A percentile compares a stretch with the other conserved stretches of the same genome.
These are phyloP conservation scores for Sturnus vulgaris DNA, from an alignment of 2,113 vertebrate genomes.

Conservation along the genomic window DNA sequence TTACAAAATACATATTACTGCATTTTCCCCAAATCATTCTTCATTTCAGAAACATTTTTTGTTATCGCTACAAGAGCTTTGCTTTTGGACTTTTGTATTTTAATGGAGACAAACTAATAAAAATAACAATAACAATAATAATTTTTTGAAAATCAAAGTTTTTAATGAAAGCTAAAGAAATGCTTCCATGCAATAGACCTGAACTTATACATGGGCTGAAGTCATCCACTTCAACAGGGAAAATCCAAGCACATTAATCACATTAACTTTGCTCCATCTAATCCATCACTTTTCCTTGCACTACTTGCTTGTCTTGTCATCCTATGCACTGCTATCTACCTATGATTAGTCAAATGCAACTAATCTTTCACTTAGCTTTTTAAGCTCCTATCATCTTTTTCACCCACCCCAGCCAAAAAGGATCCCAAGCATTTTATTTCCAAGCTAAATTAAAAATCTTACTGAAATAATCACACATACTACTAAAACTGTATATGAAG, in stretches of 20 bases:
- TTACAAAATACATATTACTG: constrained; percentile 49
- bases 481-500: neutral
- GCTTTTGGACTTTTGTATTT: neutral
- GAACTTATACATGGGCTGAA: neutral
- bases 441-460: neutral
- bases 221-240: constrained; percentile 23
- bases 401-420: neutral
- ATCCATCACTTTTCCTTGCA: constrained; percentile 37
- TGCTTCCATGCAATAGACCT: neutral
- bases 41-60: constrained; percentile 47
- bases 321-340: neutral
- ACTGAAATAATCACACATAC: neutral
- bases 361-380: constrained; percentile 43
- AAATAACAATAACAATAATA: neutral
- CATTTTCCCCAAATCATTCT: constrained; percentile 27
- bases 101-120: neutral
- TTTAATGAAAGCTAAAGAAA: neutral
- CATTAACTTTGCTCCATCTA: constrained; percentile 56
- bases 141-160: neutral
- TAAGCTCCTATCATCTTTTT: neutral
- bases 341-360: constrained; percentile 52
- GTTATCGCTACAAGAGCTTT: neutral
- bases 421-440: neutral
- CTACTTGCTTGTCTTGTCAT: constrained; percentile 9
- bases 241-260: constrained; percentile 42